These are phyloP conservation scores for Caenorhabditis panamensis DNA, from an alignment of 2,888 invertebrate species.

Conservation along the genomic window DNA sequence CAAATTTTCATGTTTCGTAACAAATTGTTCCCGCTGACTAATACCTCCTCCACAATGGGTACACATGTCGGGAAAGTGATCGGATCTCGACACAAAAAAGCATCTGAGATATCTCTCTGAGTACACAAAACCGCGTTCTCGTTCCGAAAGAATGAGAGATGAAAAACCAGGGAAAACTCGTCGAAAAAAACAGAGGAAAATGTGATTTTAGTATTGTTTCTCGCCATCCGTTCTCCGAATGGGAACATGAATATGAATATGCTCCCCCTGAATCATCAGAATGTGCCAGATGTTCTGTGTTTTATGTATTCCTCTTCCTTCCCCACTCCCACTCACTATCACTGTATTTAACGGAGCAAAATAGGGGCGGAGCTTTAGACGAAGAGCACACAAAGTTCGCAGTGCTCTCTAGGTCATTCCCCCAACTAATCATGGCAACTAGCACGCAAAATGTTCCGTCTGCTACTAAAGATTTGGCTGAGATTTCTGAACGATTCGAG, in stretches of 20 bases:
- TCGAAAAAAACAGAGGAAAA: neutral
- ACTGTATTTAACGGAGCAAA: slow-evolving; percentile 14
- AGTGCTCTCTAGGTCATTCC: neutral
- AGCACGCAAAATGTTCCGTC: neutral
- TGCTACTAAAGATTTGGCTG: slow-evolving; percentile 42
- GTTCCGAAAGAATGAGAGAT: neutral
- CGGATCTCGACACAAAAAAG: neutral
- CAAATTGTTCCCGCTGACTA: neutral
- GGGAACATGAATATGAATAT: too few relatives aligned
- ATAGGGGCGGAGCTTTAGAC: slow-evolving; percentile 12
- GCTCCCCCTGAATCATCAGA: neutral
- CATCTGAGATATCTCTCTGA: slow-evolving; percentile 18
- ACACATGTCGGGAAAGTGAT: slow-evolving; percentile 22
- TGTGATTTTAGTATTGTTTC: slow-evolving; percentile 3
- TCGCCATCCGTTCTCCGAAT: too few relatives aligned
- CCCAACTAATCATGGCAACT: neutral
- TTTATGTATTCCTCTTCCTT: neutral
- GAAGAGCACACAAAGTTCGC: neutral
- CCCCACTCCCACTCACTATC: neutral
- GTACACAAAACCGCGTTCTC: slow-evolving; percentile 13
- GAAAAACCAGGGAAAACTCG: neutral
- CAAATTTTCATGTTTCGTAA: neutral
- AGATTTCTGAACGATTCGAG: slow-evolving; percentile 59
- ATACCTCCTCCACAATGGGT: neutral
- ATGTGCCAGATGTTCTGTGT: slow-evolving; percentile 22